Percentiles rank a stretch among this genome's conserved stretches.
Conservation (phyloP, 2,797 vertebrate genomes). For the Aselliscus stoliczkanus region DNA sequence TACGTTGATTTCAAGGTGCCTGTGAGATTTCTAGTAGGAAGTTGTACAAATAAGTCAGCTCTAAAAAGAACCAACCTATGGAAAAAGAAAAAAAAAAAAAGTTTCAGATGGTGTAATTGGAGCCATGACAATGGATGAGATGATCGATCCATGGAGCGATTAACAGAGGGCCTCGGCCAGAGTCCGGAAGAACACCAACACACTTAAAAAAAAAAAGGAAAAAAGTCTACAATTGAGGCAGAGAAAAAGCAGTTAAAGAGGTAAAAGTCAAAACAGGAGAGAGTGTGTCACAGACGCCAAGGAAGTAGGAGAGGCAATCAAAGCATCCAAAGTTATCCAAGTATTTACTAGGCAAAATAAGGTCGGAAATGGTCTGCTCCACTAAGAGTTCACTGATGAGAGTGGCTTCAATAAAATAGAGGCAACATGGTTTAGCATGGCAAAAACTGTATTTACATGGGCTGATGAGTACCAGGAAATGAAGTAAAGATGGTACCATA, state of each 20-base stretch:
- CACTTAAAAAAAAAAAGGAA: neutral
- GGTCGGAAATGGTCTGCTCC: neutral
- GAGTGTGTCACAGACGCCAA: neutral
- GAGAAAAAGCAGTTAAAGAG: neutral
- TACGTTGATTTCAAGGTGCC: neutral
- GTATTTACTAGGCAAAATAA: neutral
- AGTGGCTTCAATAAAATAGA: neutral
- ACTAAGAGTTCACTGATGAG: neutral
- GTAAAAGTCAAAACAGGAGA: neutral
- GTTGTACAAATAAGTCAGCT: slow-evolving; percentile 1
- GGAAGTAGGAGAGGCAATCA: neutral
- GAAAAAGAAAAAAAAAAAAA: neutral
- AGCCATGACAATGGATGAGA: neutral
- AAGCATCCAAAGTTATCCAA: neutral
- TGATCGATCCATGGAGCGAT: neutral
- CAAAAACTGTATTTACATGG: neutral
- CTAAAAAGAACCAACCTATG: neutral
- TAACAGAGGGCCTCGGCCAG: neutral
- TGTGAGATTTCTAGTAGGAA: neutral
- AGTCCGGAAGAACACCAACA: neutral
- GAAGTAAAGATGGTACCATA: neutral
- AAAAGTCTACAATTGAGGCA: neutral
- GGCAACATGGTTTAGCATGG: neutral
- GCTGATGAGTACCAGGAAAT: neutral
- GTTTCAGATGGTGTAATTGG: neutral